Evolutionary conservation across 1,140 invertebrate species (phyloP).

Genomic region (Brachionus plicatilis): DNA sequence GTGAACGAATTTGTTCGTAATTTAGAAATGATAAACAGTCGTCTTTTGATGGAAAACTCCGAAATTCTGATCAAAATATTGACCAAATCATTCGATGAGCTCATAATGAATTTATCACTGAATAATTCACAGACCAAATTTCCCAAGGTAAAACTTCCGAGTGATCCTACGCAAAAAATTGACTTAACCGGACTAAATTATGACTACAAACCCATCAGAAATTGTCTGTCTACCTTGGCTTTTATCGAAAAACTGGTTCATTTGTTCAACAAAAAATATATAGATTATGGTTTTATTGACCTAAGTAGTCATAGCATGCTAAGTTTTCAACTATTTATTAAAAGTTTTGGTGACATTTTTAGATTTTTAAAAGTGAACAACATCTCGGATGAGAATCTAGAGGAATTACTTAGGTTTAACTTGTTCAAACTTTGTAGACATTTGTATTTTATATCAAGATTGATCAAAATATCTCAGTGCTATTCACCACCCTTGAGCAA

Average conservation of each 20-base stretch:
- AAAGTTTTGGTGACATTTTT: background rate
- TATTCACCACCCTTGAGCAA: background rate
- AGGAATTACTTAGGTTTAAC: background rate
- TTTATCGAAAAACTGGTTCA: background rate
- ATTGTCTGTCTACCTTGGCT: background rate
- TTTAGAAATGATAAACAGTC: background rate
- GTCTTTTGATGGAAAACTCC: background rate
- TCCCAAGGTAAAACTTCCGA: background rate
- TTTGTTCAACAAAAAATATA: background rate
- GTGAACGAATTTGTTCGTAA: background rate
- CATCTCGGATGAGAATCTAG: background rate
- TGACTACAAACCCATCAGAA: background rate
- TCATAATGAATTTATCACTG: background rate
- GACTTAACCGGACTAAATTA: background rate
- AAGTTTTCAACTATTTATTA: background rate
- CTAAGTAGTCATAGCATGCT: background rate
- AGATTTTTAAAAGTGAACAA: background rate
- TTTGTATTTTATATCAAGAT: background rate
- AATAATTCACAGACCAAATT: background rate
- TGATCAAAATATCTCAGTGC: background rate
- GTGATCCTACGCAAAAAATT: background rate
- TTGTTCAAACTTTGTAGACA: background rate
- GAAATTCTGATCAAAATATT: background rate
- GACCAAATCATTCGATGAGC: background rate
- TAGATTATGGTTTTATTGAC: constrained; percentile 8